Base-by-base conservation (phyloP, 2,113 vertebrate genomes). In the Istiophorus platypterus region DNA sequence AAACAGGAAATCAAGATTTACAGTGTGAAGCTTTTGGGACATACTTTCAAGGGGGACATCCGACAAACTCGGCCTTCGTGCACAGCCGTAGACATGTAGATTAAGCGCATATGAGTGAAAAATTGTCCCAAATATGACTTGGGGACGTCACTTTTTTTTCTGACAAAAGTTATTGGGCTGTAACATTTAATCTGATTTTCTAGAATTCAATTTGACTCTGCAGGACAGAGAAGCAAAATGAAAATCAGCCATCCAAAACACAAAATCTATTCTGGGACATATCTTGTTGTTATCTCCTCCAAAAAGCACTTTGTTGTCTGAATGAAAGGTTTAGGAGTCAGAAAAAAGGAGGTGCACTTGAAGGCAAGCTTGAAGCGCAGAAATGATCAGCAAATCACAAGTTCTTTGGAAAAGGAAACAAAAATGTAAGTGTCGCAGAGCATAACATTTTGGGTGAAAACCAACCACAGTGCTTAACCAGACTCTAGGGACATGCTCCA, bases 341-440 rank as follows among this genome's bases (percentile, higher is more conserved):
- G 31, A 64, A 14, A 22, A 22, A 27, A 20, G 11, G 17, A 47
- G 49, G 18, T 56, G 49, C 63, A 70, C 71, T 75, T 84, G 49
- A 84, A 74, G 56, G 31, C 51, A 85, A 51, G 65, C 39, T 15
- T 39, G 20, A 68, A 82, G 62, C 67, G 72, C 66, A 69, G 72
- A 69, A 88, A 88, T 74, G 78, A 84, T 84, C 69, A 84, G 77
- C 81, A 87, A 75, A 68, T 77, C 24, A 71, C 65, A 80, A 34
- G 63, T 82, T 83, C 62, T 67, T 79, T 70, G 37, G 29, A 34
- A 39, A 56, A 6, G 8, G 37, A 61, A 39, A 26, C n/a, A 11
- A 5, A 24, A 2, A 24, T 7, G 22, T 56, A 12, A 26, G 52
- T 56, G 52, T 5, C 14, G 4, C 11, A 56, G 52, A 56, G 52